A percentile compares a stretch with the other conserved stretches of the same genome.
These are phyloP conservation scores for Cichladusa arquata DNA, from an alignment of 2,113 vertebrate species.

Conservation along the genomic window DNA sequence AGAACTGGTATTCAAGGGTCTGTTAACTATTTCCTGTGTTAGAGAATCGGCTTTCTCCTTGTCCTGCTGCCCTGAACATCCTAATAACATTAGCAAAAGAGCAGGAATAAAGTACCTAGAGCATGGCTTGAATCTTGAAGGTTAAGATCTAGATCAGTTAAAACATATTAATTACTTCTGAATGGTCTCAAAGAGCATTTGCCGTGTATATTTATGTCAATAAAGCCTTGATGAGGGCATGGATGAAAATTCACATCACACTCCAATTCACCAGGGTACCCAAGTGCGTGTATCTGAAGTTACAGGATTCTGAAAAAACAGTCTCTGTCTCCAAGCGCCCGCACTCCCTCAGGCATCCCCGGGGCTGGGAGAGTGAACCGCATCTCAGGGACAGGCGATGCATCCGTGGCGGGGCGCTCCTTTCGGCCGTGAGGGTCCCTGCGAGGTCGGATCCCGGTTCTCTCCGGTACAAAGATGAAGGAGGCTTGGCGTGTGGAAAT, in stretches of 20 bases:
- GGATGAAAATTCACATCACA: conserved; percentile 11
- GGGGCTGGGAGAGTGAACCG: not conserved
- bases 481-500: not conserved
- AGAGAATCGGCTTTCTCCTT: not conserved
- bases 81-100: conserved; percentile 9
- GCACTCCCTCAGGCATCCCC: not conserved
- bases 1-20: not conserved
- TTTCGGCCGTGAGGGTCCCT: too few species aligned
- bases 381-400: not conserved
- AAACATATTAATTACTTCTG: conserved; percentile 43
- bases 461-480: too few species aligned
- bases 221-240: conserved; percentile 14
- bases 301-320: not conserved
- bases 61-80: not conserved
- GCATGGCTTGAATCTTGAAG: not conserved
- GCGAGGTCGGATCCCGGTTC: not conserved
- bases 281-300: not conserved
- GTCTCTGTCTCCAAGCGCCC: not conserved
- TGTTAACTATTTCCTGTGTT: not conserved
- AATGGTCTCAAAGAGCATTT: conserved; percentile 40
- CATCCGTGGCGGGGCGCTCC: not conserved
- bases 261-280: conserved; percentile 3
- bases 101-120: not conserved
- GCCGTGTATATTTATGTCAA: conserved; percentile 12
- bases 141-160: conserved; percentile 45